Percentiles rank a stretch among this genome's conserved stretches.
These are phyloP conservation scores for Willowsia nigromaculata DNA, from an alignment of 2,888 invertebrate genomes.

Conservation along the genomic window DNA sequence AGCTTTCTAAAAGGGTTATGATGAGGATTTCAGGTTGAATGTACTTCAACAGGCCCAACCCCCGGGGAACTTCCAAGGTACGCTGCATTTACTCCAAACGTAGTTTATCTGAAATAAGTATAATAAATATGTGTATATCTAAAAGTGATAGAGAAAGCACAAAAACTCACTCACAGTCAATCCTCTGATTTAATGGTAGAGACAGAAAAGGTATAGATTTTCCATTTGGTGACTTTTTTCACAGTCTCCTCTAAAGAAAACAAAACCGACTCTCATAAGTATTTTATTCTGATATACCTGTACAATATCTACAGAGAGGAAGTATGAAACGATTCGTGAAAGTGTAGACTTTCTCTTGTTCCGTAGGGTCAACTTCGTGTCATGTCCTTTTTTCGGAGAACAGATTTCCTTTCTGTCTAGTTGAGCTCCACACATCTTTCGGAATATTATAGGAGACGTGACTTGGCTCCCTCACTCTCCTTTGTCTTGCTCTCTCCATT, in stretches of 20 bases:
- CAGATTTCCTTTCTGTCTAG: constrained; percentile 52
- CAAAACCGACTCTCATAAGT: background rate
- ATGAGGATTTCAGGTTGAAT: constrained; percentile 54
- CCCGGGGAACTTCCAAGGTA: constrained; percentile 62
- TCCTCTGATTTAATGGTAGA: background rate
- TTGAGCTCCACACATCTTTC: constrained; percentile 33
- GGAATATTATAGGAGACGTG: constrained; percentile 60
- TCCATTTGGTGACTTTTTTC: constrained; percentile 43
- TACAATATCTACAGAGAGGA: background rate
- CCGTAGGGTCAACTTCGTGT: constrained; percentile 60
- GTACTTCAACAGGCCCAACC: constrained; percentile 56
- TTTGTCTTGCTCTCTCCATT: constrained; percentile 3
- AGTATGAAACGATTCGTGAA: background rate
- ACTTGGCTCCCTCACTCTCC: constrained; percentile 39
- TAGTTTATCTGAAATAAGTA: background rate
- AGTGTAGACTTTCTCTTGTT: background rate
- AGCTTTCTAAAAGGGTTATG: constrained; percentile 56
- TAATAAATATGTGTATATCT: constrained; percentile 1
- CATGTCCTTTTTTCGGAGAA: constrained; percentile 56
- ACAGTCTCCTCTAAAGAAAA: background rate
- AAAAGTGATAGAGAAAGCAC: background rate
- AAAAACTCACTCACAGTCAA: background rate
- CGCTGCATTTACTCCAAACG: constrained; percentile 39
- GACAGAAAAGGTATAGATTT: constrained; percentile 50
- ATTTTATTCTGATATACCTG: background rate